phyloP scores from a whole-genome alignment of 2,113 vertebrate genomes.

The Oriolus oriolus region DNA sequence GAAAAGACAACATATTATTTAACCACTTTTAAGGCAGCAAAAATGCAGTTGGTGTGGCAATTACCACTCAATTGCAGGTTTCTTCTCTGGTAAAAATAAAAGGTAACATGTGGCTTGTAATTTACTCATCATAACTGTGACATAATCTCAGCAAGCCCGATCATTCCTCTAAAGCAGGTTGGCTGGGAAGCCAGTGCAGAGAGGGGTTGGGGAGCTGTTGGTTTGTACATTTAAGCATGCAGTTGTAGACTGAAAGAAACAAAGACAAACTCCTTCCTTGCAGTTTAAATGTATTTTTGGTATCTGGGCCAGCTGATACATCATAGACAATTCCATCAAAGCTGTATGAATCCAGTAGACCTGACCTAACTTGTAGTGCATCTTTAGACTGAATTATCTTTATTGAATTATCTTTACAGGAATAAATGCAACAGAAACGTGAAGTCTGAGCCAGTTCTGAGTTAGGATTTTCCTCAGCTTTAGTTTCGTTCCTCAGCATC shows the following conservation, averaged over 20 bases:
- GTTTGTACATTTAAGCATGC: not conserved
- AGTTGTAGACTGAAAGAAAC: not conserved
- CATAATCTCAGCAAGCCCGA: not conserved
- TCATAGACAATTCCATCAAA: not conserved
- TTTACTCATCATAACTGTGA: conserved; percentile 3
- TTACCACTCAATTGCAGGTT: not conserved
- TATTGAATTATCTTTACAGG: no score
- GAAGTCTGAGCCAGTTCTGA: not conserved
- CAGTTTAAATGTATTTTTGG: not conserved
- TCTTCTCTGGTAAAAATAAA: not conserved
- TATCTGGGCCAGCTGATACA: not conserved
- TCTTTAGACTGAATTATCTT: conserved; percentile 7
- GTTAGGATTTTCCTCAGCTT: not conserved
- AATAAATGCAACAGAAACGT: not conserved
- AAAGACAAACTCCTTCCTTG: not conserved
- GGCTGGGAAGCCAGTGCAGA: not conserved
- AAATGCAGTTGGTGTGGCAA: not conserved
- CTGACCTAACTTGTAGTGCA: not conserved
- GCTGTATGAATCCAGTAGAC: not conserved
- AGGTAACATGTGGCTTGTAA: not conserved
- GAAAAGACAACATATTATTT: not conserved
- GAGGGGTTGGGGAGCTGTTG: not conserved
- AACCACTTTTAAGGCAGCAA: not conserved
- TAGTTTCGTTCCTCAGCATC: not conserved
- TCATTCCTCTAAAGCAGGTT: not conserved